Evolutionary conservation across 2,113 vertebrate species (phyloP).

Genomic region (Corynorhinus townsendii): DNA sequence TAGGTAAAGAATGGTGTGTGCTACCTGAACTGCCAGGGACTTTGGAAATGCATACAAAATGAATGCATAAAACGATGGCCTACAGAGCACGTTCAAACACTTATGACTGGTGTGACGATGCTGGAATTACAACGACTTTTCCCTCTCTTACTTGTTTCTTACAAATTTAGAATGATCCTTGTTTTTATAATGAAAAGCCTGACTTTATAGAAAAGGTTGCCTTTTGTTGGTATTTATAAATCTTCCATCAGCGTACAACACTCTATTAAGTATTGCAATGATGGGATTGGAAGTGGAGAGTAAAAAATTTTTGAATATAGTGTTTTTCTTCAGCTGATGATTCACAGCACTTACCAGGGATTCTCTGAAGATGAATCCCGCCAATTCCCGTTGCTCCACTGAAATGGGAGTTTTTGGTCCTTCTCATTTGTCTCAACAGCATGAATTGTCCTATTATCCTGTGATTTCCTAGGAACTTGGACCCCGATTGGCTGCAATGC

Average conservation of each 20-base stretch:
- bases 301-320: not conserved
- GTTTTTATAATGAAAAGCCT: not conserved
- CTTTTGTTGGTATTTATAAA: not conserved
- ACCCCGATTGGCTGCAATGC: slow-evolving; percentile 96
- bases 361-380: not conserved
- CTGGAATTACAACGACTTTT: not conserved
- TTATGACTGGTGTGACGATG: not conserved
- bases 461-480: slow-evolving; percentile 88
- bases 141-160: not conserved
- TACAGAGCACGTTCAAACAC: not conserved
- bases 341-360: not conserved
- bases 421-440: not conserved
- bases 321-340: not conserved
- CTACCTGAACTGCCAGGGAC: not conserved
- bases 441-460: not conserved
- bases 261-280: not conserved
- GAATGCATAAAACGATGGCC: not conserved
- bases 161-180: not conserved
- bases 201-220: not conserved
- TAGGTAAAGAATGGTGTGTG: not conserved
- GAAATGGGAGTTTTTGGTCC: not conserved
- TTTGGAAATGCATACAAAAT: not conserved
- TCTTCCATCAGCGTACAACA: not conserved
- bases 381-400: not conserved
- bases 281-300: not conserved